Evolutionary conservation across 1,140 invertebrate species (phyloP), one percentile per base, ranked within the genome.

Genomic region (Physella acuta): DNA sequence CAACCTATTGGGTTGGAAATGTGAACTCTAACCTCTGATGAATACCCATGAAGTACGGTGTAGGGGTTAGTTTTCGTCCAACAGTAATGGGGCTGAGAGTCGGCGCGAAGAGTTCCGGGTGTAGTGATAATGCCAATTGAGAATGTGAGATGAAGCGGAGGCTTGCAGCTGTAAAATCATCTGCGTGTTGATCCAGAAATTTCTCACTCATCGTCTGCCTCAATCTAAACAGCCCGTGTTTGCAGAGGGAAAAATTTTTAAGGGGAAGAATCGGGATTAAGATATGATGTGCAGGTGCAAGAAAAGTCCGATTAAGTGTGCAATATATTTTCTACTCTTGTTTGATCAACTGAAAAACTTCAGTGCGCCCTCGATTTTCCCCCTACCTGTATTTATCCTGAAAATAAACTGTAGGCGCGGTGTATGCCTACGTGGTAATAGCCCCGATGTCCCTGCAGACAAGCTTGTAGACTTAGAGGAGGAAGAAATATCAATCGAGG

Each of bases 141-240:
- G 59, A 37, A 61, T 24, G 59, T 11, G 33, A 24, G 59, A 2
- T 26, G 36, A 1, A 24, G 34, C 59, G 36, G 36, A 36, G 36
- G 59, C 59, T 39, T 26, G 59, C 59, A 61, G 59, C 59, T 61
- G 59, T 61, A 28, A 61, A 61, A 61, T 61, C 59, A 61, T 61
- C 36, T 24, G 4, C 8, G 20, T 61, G 59, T 61, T 61, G 59
- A 61, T 61, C 59, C 36, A 61, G 36, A 61, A 61, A 11, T 39
- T n/a, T 39, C 36, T 26, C 24, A 20, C 26, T 61, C 59, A 17
- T 61, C 37, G 4, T 37, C 59, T 44, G 1, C 2, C 56, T 61
- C 36, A 20, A 2, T 24, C 59, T 34, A 61, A 61, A 61, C 59
- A 61, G 59, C 1, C 16, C 28, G 36, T 61, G 59, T 61, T 61